Conservation (phyloP, 2,888 invertebrate genomes). For the Lithophane leautieri region DNA sequence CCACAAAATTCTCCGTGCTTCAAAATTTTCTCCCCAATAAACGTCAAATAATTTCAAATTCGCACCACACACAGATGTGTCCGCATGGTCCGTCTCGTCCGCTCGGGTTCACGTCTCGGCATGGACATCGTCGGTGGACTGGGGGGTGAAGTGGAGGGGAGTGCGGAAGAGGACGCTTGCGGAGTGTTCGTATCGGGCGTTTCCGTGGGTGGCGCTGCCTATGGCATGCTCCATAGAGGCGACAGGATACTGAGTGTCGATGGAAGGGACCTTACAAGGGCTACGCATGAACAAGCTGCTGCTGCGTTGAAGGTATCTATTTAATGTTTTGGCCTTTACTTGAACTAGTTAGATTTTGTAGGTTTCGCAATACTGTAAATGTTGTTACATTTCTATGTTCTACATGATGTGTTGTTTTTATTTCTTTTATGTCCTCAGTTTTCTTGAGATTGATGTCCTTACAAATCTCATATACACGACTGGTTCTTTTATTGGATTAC, state of each 20-base stretch:
- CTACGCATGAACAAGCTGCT: conserved; percentile 95
- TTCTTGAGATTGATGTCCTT: not conserved
- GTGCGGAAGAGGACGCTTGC: conserved; percentile 83
- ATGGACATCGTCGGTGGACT: conserved; percentile 89
- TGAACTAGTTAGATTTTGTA: not conserved
- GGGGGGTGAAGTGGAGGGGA: conserved; percentile 83
- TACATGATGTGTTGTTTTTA: not conserved
- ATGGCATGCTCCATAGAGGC: conserved; percentile 91
- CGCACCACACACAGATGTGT: conserved; percentile 78
- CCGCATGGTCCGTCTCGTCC: conserved; percentile 86
- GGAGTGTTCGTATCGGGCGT: conserved; percentile 89
- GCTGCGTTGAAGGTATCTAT: conserved; percentile 89
- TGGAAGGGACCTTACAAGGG: conserved; percentile 93
- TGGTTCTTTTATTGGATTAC: too few relatives aligned
- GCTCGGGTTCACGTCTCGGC: conserved; percentile 87
- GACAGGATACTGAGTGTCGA: conserved; percentile 94
- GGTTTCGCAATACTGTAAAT: not conserved
- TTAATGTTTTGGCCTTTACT: not conserved
- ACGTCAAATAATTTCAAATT: conserved; percentile 8
- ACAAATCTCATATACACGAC: not conserved
- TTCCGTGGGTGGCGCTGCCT: conserved; percentile 84
- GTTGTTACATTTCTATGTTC: not conserved
- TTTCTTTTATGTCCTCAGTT: not conserved
- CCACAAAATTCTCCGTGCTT: not conserved
- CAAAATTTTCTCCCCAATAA: not conserved